Evolutionary conservation across 1,140 invertebrate genomes (phyloP).

Genomic region (Drosophila leontia): DNA sequence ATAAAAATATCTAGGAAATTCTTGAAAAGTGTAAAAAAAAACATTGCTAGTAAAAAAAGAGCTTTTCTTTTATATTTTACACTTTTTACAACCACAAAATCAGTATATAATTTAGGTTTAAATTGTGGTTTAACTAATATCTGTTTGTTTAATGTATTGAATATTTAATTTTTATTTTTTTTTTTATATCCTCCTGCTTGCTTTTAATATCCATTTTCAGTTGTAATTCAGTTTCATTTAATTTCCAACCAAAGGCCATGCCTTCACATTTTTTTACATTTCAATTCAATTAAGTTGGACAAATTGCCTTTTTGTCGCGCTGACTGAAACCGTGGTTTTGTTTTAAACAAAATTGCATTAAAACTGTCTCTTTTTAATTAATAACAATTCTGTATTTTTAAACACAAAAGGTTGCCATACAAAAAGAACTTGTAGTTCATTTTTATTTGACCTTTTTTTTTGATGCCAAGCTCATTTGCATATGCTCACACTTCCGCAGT

Average conservation of each 20-base stretch:
- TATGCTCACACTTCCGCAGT: slow-evolving; percentile 15
- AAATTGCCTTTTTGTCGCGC: slow-evolving; percentile 8
- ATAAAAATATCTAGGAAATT: neutral
- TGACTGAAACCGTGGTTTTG: neutral
- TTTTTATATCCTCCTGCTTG: too few species aligned
- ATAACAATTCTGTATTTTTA: neutral
- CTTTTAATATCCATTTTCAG: neutral
- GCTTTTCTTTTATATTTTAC: neutral
- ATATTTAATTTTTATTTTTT: neutral
- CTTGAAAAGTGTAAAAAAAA: neutral
- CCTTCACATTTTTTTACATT: neutral
- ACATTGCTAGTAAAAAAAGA: neutral
- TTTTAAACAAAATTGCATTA: slow-evolving; percentile 4
- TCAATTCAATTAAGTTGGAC: slow-evolving; percentile 20
- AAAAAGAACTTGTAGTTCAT: neutral
- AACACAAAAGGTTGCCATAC: neutral
- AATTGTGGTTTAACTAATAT: neutral
- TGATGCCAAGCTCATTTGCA: slow-evolving; percentile 34
- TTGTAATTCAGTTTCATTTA: neutral
- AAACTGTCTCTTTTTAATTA: slow-evolving; percentile 11
- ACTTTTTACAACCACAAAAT: neutral
- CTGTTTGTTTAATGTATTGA: neutral
- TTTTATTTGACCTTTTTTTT: slow-evolving; percentile 5
- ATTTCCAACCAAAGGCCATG: slow-evolving; percentile 4
- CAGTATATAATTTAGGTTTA: neutral